phyloP scores from a whole-genome alignment of 2,888 invertebrate species.

The Thysanoteuthis rhombus region DNA sequence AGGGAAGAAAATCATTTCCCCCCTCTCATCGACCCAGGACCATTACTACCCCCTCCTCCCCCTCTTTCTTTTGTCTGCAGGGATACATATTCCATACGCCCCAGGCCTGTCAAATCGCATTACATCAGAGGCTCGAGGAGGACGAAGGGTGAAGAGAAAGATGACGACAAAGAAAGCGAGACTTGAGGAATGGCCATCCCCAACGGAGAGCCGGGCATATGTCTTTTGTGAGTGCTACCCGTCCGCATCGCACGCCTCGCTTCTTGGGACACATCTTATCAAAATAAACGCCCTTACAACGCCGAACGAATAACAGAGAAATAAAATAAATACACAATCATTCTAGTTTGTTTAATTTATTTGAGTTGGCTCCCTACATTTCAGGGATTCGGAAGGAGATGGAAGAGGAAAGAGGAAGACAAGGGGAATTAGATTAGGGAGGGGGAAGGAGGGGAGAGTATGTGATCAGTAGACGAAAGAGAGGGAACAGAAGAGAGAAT shows the following conservation, averaged over 20 bases:
- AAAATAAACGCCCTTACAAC: conserved; percentile 12
- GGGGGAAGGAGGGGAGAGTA: accelerated
- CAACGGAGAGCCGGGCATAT: not conserved
- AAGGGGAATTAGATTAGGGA: not conserved
- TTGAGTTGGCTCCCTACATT: not conserved
- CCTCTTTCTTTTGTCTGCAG: not conserved
- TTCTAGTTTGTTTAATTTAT: not conserved
- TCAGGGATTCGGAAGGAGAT: not conserved
- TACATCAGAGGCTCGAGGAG: not conserved
- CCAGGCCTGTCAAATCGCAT: not conserved
- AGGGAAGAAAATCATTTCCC: not conserved
- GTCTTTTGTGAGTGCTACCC: not conserved
- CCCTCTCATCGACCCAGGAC: not conserved
- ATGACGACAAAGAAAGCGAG: not conserved
- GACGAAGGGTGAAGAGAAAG: not conserved
- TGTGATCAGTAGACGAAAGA: accelerated
- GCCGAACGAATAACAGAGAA: not conserved
- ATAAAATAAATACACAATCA: not conserved
- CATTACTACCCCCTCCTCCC: not conserved
- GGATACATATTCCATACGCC: conserved; percentile 12
- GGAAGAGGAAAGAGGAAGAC: not conserved
- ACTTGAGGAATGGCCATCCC: not conserved
- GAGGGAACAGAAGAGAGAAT: not conserved
- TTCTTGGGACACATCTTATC: not conserved
- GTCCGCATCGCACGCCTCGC: not conserved